These are phyloP conservation scores for Goniozus legneri DNA, from an alignment of 1,140 invertebrate genomes.

Conservation along the genomic window DNA sequence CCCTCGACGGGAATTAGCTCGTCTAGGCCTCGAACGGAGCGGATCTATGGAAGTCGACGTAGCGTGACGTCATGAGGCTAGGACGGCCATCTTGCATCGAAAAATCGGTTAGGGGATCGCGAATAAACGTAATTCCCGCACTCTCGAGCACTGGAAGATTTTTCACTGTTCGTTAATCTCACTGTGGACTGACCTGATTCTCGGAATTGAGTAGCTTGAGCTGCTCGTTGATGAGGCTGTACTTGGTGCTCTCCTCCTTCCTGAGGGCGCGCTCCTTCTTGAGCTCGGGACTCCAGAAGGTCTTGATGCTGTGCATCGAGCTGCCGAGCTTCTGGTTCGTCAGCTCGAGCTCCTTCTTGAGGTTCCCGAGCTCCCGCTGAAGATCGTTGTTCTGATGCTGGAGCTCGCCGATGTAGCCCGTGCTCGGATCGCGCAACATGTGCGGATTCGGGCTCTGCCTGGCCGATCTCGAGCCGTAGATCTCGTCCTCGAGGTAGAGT, in stretches of 20 bases:
- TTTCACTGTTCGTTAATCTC: too few species aligned
- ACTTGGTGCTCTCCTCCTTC: slow-evolving; percentile 97
- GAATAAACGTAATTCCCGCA: too few species aligned
- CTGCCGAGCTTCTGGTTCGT: slow-evolving; percentile 98
- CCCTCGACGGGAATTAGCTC: too few species aligned
- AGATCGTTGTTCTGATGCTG: slow-evolving; percentile 93
- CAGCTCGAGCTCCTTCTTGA: slow-evolving; percentile 94
- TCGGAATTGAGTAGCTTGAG: slow-evolving; percentile 94
- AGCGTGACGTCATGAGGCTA: too few species aligned
- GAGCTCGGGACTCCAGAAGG: slow-evolving; percentile 98
- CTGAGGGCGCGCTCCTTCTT: slow-evolving; percentile 95
- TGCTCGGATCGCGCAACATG: slow-evolving; percentile 46
- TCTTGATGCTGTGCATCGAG: slow-evolving; percentile 99
- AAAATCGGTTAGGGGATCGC: too few species aligned
- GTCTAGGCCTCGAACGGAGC: too few species aligned
- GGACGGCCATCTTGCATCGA: too few species aligned
- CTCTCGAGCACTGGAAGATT: too few species aligned
- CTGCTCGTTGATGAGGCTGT: slow-evolving; percentile 95
- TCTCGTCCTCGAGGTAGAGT: slow-evolving; percentile 70
- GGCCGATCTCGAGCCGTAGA: slow-evolving; percentile 68
- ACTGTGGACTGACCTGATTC: slow-evolving; percentile 82
- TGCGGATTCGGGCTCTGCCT: slow-evolving; percentile 72
- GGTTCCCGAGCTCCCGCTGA: slow-evolving; percentile 91
- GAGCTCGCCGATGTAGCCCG: slow-evolving; percentile 82
- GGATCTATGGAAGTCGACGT: too few species aligned